phyloP scores from a whole-genome alignment of 2,888 invertebrate species.

The Pharmacophagus antenor region DNA sequence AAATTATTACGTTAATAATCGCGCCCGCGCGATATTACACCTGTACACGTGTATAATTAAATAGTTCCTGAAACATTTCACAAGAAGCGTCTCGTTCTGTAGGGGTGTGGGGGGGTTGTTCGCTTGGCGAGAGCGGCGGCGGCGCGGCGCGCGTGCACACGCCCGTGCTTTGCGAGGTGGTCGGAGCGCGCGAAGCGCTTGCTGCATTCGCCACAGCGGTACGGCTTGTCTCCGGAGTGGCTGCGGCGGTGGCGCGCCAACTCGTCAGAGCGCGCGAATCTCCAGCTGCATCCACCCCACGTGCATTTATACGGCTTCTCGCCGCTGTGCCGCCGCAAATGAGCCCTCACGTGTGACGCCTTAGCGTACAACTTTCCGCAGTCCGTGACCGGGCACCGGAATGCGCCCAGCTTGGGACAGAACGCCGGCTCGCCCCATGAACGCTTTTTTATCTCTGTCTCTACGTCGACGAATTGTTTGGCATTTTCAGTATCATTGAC shows the following conservation, averaged over 20 bases:
- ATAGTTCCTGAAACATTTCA: conserved; percentile 39
- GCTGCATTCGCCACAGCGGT: conserved; percentile 91
- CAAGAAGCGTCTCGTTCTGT: conserved; percentile 51
- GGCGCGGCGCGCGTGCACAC: conserved; percentile 87
- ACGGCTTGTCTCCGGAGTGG: conserved; percentile 97
- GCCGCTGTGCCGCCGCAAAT: conserved; percentile 91
- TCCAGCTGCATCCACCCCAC: conserved; percentile 93
- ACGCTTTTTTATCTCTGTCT: conserved; percentile 48
- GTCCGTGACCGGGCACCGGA: conserved; percentile 84
- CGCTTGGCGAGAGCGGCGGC: conserved; percentile 53
- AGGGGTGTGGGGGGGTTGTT: conserved; percentile 38
- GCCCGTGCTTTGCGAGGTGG: conserved; percentile 95
- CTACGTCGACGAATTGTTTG: conserved; percentile 32
- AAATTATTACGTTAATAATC: conserved; percentile 5
- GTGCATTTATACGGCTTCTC: conserved; percentile 88
- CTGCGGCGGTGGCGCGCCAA: conserved; percentile 94
- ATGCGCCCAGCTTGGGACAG: conserved; percentile 79
- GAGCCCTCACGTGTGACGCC: conserved; percentile 94
- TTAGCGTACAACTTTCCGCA: conserved; percentile 93
- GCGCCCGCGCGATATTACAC: conserved; percentile 22
- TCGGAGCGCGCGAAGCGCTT: conserved; percentile 96
- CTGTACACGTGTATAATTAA: not conserved
- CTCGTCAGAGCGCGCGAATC: conserved; percentile 96
- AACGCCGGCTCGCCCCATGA: conserved; percentile 69
- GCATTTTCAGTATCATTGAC: conserved; percentile 35